Evolutionary conservation across 2,113 vertebrate genomes (phyloP).

Genomic region (Mirza zaza): DNA sequence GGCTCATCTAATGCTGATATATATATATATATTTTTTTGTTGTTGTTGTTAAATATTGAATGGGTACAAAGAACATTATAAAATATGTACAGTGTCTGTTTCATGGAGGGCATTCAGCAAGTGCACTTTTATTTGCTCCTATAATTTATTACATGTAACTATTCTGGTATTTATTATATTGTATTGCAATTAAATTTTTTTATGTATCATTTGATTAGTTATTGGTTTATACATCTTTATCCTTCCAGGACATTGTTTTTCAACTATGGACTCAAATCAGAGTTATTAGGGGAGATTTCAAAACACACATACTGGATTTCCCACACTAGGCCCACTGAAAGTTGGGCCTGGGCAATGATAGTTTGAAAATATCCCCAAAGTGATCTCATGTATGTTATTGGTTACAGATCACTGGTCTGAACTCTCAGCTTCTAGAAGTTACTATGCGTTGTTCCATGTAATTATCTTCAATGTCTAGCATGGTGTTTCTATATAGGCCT

Average conservation of each 20-base stretch:
- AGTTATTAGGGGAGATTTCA: not conserved
- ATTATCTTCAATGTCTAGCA: not conserved
- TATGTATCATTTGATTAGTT: not conserved
- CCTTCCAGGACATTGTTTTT: not conserved
- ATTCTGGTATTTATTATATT: not conserved
- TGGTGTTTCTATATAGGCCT: not conserved
- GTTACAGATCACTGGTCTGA: not conserved
- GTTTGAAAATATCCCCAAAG: not conserved
- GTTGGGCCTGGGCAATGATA: not conserved
- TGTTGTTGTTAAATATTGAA: conserved; percentile 39
- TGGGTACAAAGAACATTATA: not conserved
- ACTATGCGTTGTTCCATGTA: not conserved
- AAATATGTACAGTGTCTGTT: not conserved
- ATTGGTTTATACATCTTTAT: not conserved
- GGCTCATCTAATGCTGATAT: not conserved
- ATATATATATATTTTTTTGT: too few relatives aligned
- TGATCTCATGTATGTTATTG: not conserved
- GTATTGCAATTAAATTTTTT: not conserved
- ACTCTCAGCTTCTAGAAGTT: not conserved
- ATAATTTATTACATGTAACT: not conserved
- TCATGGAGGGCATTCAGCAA: not conserved
- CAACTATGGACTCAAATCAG: not conserved
- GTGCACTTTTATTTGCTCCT: not conserved
- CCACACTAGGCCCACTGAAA: not conserved
- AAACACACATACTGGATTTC: not conserved